These are phyloP conservation scores for Acheta domesticus DNA, from an alignment of 2,888 invertebrate species.

Conservation along the genomic window DNA sequence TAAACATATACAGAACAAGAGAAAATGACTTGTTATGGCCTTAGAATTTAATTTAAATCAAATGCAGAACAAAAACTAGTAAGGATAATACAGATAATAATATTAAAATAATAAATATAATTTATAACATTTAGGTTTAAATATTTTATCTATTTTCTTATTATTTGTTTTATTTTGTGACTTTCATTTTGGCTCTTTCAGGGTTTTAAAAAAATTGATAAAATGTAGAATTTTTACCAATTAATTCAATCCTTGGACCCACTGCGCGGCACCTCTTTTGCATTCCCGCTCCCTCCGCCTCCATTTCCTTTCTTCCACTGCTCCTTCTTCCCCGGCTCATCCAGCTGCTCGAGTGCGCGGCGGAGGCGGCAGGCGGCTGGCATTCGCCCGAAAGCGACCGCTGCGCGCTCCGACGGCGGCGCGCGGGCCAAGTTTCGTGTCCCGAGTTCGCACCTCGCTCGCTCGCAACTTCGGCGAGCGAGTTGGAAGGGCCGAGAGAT, in stretches of 20 bases:
- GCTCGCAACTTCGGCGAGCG: neutral
- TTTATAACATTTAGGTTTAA: too few species aligned
- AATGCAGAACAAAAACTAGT: too few species aligned
- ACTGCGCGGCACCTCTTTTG: neutral
- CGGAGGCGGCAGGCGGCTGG: neutral
- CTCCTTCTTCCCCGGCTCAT: neutral
- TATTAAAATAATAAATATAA: too few species aligned
- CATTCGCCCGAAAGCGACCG: neutral
- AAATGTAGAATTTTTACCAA: too few species aligned
- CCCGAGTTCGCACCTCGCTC: neutral
- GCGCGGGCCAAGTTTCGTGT: neutral
- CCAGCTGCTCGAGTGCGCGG: neutral
- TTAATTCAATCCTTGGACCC: neutral
- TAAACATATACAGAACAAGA: too few species aligned
- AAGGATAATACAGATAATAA: too few species aligned
- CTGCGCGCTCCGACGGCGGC: neutral
- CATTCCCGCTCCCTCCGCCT: neutral
- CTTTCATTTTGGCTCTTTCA: too few species aligned
- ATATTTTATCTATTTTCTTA: too few species aligned
- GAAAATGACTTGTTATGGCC: too few species aligned
- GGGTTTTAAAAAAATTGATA: too few species aligned
- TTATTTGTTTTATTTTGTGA: too few species aligned
- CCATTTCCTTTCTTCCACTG: neutral
- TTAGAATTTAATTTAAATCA: too few species aligned
- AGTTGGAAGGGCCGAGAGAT: neutral